phyloP scores from a whole-genome alignment of 2,797 vertebrate species.

The Ctenosaura bakeri region DNA sequence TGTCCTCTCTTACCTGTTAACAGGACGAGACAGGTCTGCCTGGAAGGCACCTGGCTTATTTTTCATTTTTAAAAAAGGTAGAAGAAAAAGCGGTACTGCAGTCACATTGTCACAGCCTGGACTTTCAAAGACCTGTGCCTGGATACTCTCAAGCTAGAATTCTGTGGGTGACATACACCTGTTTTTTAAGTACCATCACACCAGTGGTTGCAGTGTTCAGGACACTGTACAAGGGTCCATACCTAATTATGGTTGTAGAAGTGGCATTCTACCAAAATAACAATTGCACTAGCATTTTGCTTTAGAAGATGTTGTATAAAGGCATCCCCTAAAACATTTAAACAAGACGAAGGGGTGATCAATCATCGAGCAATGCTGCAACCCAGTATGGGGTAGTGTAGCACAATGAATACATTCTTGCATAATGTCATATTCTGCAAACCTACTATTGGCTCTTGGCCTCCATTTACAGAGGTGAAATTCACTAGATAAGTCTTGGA shows the following conservation, averaged over 20 bases:
- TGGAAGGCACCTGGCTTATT: constrained; percentile 43
- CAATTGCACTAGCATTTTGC: neutral
- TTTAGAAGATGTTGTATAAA: neutral
- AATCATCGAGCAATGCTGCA: too few species aligned
- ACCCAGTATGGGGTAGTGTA: too few species aligned
- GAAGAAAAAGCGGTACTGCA: too few species aligned
- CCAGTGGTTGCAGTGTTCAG: too few species aligned
- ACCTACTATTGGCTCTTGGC: too few species aligned
- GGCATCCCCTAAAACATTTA: too few species aligned
- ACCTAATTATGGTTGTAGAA: neutral
- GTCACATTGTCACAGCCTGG: neutral
- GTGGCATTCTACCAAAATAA: neutral
- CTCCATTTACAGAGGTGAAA: too few species aligned
- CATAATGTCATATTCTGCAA: too few species aligned
- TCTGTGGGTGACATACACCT: neutral
- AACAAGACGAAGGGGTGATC: too few species aligned
- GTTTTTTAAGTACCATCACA: too few species aligned
- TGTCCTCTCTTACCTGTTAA: constrained; percentile 51
- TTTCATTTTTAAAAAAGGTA: neutral
- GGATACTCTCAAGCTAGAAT: neutral
- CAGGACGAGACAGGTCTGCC: constrained; percentile 61
- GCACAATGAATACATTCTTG: too few species aligned
- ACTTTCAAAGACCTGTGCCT: neutral
- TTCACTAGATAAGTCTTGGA: too few species aligned
- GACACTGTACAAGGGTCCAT: neutral